These are phyloP conservation scores for Campoletis raptor DNA, from an alignment of 2,888 invertebrate genomes.

Conservation along the genomic window DNA sequence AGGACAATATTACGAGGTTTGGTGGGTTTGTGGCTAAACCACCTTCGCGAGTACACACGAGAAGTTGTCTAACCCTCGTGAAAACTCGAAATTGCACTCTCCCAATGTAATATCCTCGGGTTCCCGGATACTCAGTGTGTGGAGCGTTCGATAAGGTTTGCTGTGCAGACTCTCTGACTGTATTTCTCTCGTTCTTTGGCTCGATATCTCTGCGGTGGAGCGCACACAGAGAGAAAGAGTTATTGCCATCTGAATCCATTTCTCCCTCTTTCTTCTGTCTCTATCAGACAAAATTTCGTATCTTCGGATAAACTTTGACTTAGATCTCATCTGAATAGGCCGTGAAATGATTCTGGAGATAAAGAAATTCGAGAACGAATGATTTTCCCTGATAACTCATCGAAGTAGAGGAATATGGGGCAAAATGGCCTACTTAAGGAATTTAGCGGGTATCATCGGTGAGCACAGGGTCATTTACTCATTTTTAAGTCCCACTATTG, in stretches of 20 bases:
- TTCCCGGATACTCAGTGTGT: constrained; percentile 16
- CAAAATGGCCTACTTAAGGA: too few relatives aligned
- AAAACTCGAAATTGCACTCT: constrained; percentile 62
- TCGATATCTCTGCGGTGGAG: constrained; percentile 63
- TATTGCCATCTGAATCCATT: constrained; percentile 33
- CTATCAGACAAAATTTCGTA: background rate
- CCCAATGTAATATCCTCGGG: constrained; percentile 44
- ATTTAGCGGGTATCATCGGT: too few relatives aligned
- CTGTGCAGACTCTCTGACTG: constrained; percentile 24
- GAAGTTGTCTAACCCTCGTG: constrained; percentile 32
- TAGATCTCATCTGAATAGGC: background rate
- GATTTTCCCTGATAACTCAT: background rate
- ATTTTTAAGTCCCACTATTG: too few relatives aligned
- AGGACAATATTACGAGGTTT: constrained; percentile 56
- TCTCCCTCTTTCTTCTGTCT: constrained; percentile 8
- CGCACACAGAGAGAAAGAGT: constrained; percentile 40
- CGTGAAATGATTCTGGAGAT: background rate
- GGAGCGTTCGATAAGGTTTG: constrained; percentile 61
- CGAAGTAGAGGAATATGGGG: too few relatives aligned
- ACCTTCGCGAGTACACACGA: constrained; percentile 22
- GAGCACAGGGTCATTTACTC: too few relatives aligned
- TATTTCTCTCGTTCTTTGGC: constrained; percentile 64
- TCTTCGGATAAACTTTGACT: constrained; percentile 8
- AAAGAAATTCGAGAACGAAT: background rate
- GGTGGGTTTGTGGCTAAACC: constrained; percentile 47